Evolutionary conservation across 2,113 vertebrate species (phyloP).

Genomic region (Pontoporia blainvillei): DNA sequence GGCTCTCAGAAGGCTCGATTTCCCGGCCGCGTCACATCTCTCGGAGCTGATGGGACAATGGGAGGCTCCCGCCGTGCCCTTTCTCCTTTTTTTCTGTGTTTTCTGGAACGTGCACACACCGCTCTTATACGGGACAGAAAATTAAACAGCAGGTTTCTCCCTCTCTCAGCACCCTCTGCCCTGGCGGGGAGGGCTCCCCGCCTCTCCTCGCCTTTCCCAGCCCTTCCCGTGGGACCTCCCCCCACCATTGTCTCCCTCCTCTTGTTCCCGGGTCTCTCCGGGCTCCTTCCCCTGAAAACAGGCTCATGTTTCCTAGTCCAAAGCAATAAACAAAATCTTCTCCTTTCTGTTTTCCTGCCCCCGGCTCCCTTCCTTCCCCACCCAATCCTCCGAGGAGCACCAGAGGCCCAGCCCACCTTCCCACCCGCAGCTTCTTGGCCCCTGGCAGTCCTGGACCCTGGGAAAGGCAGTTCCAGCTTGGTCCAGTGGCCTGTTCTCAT

Average conservation of each 20-base stretch:
- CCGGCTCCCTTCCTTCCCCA: not conserved
- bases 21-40: not conserved
- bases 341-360: not conserved
- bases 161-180: not conserved
- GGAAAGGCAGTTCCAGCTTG: not conserved
- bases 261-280: not conserved
- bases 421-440: rapidly evolving
- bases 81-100: not conserved
- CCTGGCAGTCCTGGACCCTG: not conserved
- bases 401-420: not conserved
- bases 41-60: not conserved
- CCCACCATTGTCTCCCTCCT: not conserved
- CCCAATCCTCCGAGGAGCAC: not conserved
- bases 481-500: not conserved
- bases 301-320: slow-evolving; percentile 21
- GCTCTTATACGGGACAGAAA: not conserved
- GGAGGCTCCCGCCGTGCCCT: not conserved
- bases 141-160: not conserved
- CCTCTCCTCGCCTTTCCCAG: not conserved
- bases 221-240: not conserved
- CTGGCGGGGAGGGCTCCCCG: not conserved
- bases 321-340: not conserved
- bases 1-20: not conserved
- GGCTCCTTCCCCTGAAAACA: not conserved
- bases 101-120: not conserved